Base-by-base conservation (phyloP, 92 coral and sea anemone genomes). In the Anthopleura xanthogrammica region DNA sequence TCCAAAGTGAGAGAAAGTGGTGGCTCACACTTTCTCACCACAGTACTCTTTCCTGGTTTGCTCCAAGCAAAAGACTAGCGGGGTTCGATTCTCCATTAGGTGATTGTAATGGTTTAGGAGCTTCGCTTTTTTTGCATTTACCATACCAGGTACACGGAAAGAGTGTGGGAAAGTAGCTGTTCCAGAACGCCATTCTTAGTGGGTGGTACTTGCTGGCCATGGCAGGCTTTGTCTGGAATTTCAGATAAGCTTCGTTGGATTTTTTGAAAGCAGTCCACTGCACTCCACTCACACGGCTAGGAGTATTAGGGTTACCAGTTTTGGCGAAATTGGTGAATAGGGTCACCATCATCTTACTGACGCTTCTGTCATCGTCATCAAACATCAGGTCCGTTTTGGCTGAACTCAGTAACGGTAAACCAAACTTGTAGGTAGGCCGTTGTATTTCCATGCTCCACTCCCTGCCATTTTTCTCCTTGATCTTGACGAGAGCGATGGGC, bases 131-230 rank as follows among this genome's bases (percentile, higher is more conserved):
- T 3, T 29, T 29, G 36, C 36, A 29, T 58, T 58, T 4, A 16
- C 64, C 64, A 16, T 6, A 58, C 64, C 4, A 5, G 17, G 2
- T 58, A 46, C 17, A 58, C 13, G 64, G 64, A 58, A 58, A 16
- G 3, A 58, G 64, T 58, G 17, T 14, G 2, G 64, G 64, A 16
- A 58, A 58, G n/a, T 58, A 58, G n/a, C n/a, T 77, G 64, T 88
- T 86, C 97, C 97, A 93, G 78, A 93, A 93, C 17, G 93, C 97
- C 93, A 89, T 85, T 60, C 87, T 68, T 42, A 88, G 79, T 46
- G 97, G 91, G 48, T 82, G 90, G 77, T 77, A 93, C 76, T 92
- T 85, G 19, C 19, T 65, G 36, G 86, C 84, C 88, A 80, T 86
- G 24, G 48, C 79, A 11, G 88, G 88, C 4, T 74, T 81, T n/a